A percentile compares a stretch with the other conserved stretches of the same genome.
Evolutionary conservation across 2,888 invertebrate species (phyloP).

Genomic region (Sympetrum striolatum): DNA sequence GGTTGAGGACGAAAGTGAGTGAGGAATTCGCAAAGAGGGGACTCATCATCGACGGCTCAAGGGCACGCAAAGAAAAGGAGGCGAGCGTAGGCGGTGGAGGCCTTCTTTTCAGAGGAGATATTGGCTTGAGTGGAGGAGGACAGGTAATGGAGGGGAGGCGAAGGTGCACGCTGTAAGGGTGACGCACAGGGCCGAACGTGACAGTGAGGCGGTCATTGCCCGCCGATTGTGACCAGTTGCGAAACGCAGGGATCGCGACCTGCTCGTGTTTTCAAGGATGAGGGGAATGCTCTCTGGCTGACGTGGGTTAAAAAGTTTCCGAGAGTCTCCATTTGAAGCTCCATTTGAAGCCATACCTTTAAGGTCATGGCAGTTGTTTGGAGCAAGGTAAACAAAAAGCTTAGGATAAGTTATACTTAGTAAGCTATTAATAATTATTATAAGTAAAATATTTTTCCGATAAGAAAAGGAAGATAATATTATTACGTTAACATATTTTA

Average conservation of each 20-base stretch:
- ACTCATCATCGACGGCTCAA: constrained; percentile 38
- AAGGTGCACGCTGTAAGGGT: constrained; percentile 6
- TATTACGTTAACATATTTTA: too few species aligned
- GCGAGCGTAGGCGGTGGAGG: not conserved
- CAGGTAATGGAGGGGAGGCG: not conserved
- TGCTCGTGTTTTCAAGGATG: not conserved
- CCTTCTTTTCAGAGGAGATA: not conserved
- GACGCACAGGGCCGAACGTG: constrained; percentile 31
- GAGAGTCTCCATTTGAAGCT: too few species aligned
- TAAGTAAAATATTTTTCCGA: too few species aligned
- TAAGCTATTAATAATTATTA: too few species aligned
- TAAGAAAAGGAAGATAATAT: too few species aligned
- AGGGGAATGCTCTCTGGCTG: too few species aligned
- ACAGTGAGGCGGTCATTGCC: constrained; percentile 28
- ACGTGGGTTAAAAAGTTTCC: too few species aligned
- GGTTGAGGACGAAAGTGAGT: constrained; percentile 14
- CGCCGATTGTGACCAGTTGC: not conserved
- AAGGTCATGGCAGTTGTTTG: too few species aligned
- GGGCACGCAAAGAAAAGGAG: not conserved
- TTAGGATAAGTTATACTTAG: too few species aligned
- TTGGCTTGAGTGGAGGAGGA: not conserved
- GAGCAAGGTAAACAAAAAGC: too few species aligned
- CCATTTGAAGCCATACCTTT: too few species aligned
- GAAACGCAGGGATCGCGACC: not conserved
- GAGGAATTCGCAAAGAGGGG: constrained; percentile 8